These are phyloP conservation scores for Cephus nigrinus DNA, from an alignment of 2,888 invertebrate genomes.

Conservation along the genomic window DNA sequence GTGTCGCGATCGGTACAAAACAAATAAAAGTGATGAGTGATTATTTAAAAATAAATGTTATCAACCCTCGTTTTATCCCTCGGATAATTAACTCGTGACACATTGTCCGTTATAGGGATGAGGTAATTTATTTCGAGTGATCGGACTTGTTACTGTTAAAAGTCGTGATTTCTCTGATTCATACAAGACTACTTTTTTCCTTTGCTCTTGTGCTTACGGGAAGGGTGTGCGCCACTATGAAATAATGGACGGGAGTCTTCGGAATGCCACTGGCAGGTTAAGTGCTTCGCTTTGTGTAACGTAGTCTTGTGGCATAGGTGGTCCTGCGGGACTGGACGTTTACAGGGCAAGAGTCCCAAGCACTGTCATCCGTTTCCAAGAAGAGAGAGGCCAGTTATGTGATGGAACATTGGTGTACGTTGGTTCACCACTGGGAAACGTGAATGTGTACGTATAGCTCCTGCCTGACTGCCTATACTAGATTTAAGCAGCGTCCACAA, in stretches of 20 bases:
- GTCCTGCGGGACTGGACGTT: conserved; percentile 26
- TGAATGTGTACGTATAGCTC: conserved; percentile 46
- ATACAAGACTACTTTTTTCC: neutral
- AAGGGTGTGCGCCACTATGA: neutral
- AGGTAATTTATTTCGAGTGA: neutral
- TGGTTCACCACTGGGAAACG: conserved; percentile 38
- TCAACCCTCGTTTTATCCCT: neutral
- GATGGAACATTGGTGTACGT: conserved; percentile 19
- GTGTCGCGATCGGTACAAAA: neutral
- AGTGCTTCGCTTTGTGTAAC: neutral
- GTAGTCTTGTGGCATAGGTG: neutral
- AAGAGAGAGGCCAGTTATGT: conserved; percentile 31
- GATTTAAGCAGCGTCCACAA: conserved; percentile 44
- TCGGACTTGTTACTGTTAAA: neutral
- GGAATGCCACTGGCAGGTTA: neutral
- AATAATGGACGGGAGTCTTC: neutral
- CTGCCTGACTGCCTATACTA: conserved; percentile 36
- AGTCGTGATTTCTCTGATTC: neutral
- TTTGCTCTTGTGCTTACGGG: neutral
- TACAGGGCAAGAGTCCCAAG: conserved; percentile 28
- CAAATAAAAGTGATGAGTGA: neutral
- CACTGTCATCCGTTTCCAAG: conserved; percentile 51
- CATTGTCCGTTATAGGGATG: neutral
- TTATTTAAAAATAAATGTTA: neutral
- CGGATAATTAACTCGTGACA: neutral